Percentiles rank a stretch among this genome's conserved stretches.
Evolutionary conservation across 2,797 vertebrate species (phyloP).

Genomic region (Pristis pectinata): DNA sequence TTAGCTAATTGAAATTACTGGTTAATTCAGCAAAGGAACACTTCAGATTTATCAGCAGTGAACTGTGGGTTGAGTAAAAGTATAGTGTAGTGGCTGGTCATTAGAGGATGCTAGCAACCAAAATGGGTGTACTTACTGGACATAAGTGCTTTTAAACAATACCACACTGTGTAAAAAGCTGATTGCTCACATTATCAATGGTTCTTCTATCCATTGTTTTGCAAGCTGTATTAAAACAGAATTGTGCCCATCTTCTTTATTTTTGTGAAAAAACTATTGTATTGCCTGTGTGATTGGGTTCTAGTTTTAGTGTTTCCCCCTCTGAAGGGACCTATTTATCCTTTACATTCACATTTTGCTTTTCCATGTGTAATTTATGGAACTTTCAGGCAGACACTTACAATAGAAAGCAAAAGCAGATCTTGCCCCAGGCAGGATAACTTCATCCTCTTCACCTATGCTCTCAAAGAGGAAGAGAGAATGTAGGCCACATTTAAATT

Average conservation of each 20-base stretch:
- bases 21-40: background rate
- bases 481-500: background rate
- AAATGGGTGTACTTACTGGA: background rate
- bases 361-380: background rate
- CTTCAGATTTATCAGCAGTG: background rate
- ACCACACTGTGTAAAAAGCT: background rate
- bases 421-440: background rate
- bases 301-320: background rate
- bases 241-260: background rate
- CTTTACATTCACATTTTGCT: background rate
- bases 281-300: background rate
- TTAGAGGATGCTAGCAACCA: background rate
- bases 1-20: conserved; percentile 1
- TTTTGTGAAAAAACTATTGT: background rate
- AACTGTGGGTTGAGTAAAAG: background rate
- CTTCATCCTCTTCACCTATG: background rate
- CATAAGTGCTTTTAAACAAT: too few relatives aligned
- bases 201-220: background rate
- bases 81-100: background rate
- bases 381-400: background rate
- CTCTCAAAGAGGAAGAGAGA: background rate
- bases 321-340: background rate
- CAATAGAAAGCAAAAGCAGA: background rate
- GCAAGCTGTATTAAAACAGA: background rate
- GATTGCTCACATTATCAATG: background rate